Base-by-base conservation (phyloP, 1,140 invertebrate genomes). In the Hetaerina americana region DNA sequence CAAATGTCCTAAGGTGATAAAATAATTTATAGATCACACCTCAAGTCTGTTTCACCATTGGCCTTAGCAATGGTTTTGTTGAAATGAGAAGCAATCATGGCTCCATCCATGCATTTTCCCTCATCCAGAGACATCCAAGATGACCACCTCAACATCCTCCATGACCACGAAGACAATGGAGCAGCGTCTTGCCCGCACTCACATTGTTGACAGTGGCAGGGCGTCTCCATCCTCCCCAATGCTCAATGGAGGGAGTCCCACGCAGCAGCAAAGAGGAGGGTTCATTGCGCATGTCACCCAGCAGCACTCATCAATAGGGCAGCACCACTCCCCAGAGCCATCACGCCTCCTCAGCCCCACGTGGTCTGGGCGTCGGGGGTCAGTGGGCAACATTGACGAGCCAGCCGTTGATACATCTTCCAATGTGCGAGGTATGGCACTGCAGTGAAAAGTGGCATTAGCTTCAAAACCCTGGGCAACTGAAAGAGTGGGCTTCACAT, bases 351-450 rank as follows among this genome's bases (percentile, higher is more conserved):
- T n/a, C n/a, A n/a, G n/a, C n/a, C n/a, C n/a, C n/a, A 57, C 15
- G 3, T 57, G 40, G 40, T 18, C 15, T 78, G 67, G 81, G 78
- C 76, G 76, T 25, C 75, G 75, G 73, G 75, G 75, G 71, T 79
- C 76, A 3, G 73, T 68, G n/a, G 77, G 80, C 5, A 81, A 78
- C 22, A 27, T 67, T 27, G 66, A 31, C 31, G 71, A 25, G n/a
- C 40, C 31, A 70, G 22, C 15, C 10, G 22, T 57, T 57, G 40
- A 57, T 10, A 88, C 87, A 18, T 87, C 85, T 70, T 89, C 88
- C 26, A 90, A 89, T 74, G 85, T 90, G 12, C 84, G 86, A 80
- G 40, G 40, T 57, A 57, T 18, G 40, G 10, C 15, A 57, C n/a
- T n/a, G n/a, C n/a, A n/a, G n/a, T n/a, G n/a, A n/a, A n/a, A n/a